Percentiles rank a stretch among this genome's conserved stretches.
Evolutionary conservation across 2,888 invertebrate species (phyloP).

Genomic region (Morpho achilles): DNA sequence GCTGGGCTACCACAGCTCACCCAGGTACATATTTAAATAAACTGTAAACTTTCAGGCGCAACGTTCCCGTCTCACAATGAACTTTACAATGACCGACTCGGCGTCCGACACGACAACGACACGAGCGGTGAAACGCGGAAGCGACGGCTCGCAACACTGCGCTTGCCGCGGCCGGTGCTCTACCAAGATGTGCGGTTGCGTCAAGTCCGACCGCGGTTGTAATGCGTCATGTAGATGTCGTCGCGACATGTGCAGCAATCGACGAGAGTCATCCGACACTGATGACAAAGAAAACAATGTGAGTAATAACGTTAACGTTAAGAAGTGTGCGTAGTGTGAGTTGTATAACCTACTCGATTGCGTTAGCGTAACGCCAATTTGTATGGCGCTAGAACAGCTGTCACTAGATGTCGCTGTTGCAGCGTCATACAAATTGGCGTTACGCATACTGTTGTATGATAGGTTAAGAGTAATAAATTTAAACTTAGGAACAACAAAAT

Average conservation of each 20-base stretch:
- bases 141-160: slow-evolving; percentile 80
- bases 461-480: too few species aligned
- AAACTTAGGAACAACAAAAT: too few species aligned
- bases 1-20: too few species aligned
- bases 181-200: slow-evolving; percentile 80
- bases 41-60: slow-evolving; percentile 46
- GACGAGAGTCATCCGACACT: slow-evolving; percentile 40
- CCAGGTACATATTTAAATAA: too few species aligned
- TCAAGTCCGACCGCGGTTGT: slow-evolving; percentile 70
- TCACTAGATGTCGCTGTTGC: too few species aligned
- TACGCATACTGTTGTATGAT: too few species aligned
- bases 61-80: slow-evolving; percentile 60
- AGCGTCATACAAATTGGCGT: too few species aligned
- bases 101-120: slow-evolving; percentile 20
- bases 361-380: too few species aligned
- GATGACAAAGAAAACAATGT: slow-evolving; percentile 63
- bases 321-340: too few species aligned
- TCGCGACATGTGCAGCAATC: slow-evolving; percentile 58
- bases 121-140: slow-evolving; percentile 70
- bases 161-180: slow-evolving; percentile 80
- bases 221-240: slow-evolving; percentile 75
- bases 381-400: too few species aligned
- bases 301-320: slow-evolving; percentile 11
- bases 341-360: too few species aligned
- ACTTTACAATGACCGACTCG: slow-evolving; percentile 46